Conservation (phyloP, 2,888 invertebrate species). For the Ariolimax columbianus region DNA sequence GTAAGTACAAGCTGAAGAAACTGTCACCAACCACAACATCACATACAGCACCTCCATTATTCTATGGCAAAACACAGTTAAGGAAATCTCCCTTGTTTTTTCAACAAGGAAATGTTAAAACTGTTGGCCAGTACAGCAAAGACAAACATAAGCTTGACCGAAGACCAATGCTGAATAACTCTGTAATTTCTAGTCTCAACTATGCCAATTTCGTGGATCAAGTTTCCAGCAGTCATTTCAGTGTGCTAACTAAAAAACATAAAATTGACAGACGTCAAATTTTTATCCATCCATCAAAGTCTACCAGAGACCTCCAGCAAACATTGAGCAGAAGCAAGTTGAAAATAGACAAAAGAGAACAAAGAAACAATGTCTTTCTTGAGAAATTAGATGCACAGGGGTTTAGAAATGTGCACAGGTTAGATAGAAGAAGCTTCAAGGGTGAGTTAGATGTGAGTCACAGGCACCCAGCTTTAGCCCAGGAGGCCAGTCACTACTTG, state of each 20-base stretch:
- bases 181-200: not conserved
- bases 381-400: not conserved
- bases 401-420: not conserved
- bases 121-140: not conserved
- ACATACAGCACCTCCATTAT: constrained; percentile 10
- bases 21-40: constrained; percentile 42
- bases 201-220: not conserved
- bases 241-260: constrained; percentile 4
- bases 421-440: not conserved
- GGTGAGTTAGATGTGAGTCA: not conserved
- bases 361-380: not conserved
- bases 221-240: not conserved
- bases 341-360: constrained; percentile 28
- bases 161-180: not conserved
- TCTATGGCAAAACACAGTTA: not conserved
- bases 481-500: not conserved
- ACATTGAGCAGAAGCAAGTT: not conserved
- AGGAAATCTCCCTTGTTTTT: not conserved
- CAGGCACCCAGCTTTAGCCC: not conserved
- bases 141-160: constrained; percentile 25
- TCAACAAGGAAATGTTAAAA: not conserved
- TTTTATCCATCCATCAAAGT: not conserved
- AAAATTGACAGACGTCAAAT: constrained; percentile 4
- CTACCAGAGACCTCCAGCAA: not conserved
- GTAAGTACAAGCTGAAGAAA: constrained; percentile 57